phyloP scores from a whole-genome alignment of 2,888 invertebrate species.

The Therioaphis trifolii region DNA sequence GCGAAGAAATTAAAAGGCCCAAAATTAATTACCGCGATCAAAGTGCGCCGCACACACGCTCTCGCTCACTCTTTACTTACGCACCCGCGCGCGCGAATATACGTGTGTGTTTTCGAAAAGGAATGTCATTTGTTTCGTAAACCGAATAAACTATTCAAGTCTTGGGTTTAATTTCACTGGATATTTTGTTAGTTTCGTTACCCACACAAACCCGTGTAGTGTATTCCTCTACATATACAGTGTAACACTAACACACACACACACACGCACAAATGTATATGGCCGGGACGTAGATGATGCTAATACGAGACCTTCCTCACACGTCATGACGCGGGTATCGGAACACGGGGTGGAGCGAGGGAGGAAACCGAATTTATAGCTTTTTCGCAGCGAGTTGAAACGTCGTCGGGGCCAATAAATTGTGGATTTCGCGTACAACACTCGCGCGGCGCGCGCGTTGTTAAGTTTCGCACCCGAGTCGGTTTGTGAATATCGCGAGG shows the following conservation, averaged over 20 bases:
- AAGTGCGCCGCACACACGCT: no score
- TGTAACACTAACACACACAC: not conserved
- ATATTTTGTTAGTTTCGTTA: conserved; percentile 5
- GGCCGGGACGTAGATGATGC: not conserved
- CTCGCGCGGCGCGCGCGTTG: not conserved
- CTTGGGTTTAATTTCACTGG: conserved; percentile 6
- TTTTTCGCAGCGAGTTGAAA: not conserved
- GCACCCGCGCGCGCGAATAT: no score
- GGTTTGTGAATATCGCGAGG: no score
- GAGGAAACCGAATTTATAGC: conserved; percentile 12
- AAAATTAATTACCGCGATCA: no score
- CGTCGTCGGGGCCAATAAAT: not conserved
- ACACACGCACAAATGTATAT: not conserved
- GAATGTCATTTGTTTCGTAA: conserved; percentile 13
- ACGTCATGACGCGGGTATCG: not conserved
- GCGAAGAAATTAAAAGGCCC: no score
- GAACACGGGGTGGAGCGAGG: no score
- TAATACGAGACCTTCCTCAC: conserved; percentile 31
- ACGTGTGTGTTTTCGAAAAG: not conserved
- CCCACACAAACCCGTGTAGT: no score
- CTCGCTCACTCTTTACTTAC: no score
- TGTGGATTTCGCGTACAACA: not conserved
- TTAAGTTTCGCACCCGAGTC: not conserved
- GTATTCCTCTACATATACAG: not conserved
- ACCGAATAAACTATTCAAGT: not conserved